Evolutionary conservation across 1,140 invertebrate species (phyloP).

Genomic region (Bombus waltoni): DNA sequence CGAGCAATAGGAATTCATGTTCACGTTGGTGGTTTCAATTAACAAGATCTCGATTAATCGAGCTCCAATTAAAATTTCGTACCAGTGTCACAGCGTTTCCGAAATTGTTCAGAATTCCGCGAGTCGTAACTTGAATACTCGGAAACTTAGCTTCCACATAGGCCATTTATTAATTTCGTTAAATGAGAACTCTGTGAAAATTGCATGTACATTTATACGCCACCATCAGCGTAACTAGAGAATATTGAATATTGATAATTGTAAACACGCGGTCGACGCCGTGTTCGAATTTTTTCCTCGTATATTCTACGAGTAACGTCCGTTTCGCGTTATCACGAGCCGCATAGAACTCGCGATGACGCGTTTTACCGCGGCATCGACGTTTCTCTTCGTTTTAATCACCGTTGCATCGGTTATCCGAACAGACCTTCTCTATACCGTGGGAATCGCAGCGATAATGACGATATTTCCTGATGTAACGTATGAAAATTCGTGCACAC

Average conservation of each 20-base stretch:
- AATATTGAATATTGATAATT: background rate
- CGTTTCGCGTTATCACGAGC: background rate
- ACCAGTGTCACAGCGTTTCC: background rate
- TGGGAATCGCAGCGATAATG: background rate
- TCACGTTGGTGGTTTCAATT: background rate
- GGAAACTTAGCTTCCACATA: too few relatives aligned
- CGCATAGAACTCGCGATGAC: background rate
- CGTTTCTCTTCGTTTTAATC: background rate
- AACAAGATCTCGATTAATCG: background rate
- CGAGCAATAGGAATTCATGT: background rate
- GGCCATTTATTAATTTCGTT: too few relatives aligned
- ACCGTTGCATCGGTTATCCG: background rate
- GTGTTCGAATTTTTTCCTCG: background rate
- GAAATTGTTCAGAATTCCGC: background rate
- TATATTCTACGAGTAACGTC: background rate
- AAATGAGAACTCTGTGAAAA: background rate
- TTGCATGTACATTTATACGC: background rate
- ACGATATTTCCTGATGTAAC: background rate
- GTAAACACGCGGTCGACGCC: background rate
- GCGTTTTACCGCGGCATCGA: background rate
- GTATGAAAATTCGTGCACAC: slow-evolving; percentile 8
- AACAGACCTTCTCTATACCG: background rate
- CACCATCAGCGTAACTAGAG: too few relatives aligned
- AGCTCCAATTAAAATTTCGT: background rate
- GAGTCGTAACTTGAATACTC: background rate